These are phyloP conservation scores for Ciconia maguari DNA, from an alignment of 2,113 vertebrate genomes.

Conservation along the genomic window DNA sequence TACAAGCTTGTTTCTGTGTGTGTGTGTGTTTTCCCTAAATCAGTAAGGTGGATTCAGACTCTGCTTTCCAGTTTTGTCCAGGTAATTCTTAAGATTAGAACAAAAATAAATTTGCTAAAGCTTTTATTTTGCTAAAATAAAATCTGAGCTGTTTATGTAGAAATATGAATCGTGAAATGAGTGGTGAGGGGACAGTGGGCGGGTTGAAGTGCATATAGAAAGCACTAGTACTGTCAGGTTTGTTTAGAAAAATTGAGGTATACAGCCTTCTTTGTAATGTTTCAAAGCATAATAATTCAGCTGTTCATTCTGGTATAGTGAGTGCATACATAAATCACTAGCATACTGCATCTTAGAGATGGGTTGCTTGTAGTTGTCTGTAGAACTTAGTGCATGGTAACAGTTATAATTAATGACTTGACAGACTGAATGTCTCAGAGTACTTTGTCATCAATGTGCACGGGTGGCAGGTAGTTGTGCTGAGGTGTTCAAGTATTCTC, in stretches of 20 bases:
- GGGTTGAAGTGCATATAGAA: neutral
- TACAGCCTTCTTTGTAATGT: neutral
- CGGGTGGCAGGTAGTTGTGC: neutral
- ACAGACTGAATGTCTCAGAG: neutral
- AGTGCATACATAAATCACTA: conserved; percentile 10
- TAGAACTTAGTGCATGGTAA: neutral
- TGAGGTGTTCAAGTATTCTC: neutral
- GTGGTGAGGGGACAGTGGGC: neutral
- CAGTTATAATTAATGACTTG: conserved; percentile 49
- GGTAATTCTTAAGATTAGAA: neutral
- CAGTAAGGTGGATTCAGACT: neutral
- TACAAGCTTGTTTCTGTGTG: fast-evolving
- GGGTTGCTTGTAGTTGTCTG: neutral
- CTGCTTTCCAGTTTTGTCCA: neutral
- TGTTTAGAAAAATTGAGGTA: neutral
- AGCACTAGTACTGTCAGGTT: neutral
- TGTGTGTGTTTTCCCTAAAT: neutral
- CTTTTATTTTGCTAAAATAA: neutral
- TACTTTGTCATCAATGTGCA: conserved; percentile 21
- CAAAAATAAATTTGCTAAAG: neutral
- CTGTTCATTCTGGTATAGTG: neutral
- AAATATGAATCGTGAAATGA: neutral
- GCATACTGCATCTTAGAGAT: neutral
- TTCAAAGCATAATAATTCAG: conserved; percentile 30
- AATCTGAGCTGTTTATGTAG: neutral